These are phyloP conservation scores for Brachionus asplanchnoidis DNA, from an alignment of 1,140 invertebrate species.

Conservation along the genomic window DNA sequence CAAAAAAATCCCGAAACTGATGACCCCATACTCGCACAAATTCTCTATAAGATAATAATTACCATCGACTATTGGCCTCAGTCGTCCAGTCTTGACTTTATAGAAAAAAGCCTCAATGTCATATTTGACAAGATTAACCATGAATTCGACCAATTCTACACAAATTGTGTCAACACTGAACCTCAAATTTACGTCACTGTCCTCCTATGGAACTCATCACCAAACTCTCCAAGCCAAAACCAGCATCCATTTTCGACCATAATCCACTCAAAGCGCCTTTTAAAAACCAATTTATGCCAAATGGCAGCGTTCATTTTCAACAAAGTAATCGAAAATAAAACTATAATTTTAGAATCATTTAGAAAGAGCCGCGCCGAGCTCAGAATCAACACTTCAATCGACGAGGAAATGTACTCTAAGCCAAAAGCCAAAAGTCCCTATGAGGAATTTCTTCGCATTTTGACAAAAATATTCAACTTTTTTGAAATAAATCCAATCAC, in stretches of 20 bases:
- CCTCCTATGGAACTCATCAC: background rate
- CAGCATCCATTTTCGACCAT: conserved; percentile 7
- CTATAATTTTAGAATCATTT: background rate
- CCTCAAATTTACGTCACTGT: conserved; percentile 30
- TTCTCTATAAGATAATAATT: conserved; percentile 11
- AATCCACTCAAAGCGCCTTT: conserved; percentile 3
- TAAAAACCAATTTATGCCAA: conserved; percentile 15
- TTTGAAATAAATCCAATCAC: background rate
- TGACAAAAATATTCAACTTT: conserved; percentile 7
- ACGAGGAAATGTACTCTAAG: background rate
- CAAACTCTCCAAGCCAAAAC: background rate
- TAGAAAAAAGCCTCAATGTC: background rate
- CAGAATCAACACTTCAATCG: background rate
- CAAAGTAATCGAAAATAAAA: conserved; percentile 13
- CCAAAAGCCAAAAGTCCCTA: background rate
- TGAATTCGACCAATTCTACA: conserved; percentile 24
- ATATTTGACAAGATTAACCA: background rate
- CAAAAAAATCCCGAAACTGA: background rate
- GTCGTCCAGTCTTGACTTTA: conserved; percentile 1
- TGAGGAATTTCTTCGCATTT: background rate
- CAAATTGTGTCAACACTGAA: background rate
- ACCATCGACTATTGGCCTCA: conserved; percentile 35
- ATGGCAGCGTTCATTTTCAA: background rate
- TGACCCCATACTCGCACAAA: background rate
- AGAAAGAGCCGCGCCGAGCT: background rate